A percentile compares a stretch with the other conserved stretches of the same genome.
phyloP scores from a whole-genome alignment of 2,797 vertebrate species.

The Chaunax sp. region DNA sequence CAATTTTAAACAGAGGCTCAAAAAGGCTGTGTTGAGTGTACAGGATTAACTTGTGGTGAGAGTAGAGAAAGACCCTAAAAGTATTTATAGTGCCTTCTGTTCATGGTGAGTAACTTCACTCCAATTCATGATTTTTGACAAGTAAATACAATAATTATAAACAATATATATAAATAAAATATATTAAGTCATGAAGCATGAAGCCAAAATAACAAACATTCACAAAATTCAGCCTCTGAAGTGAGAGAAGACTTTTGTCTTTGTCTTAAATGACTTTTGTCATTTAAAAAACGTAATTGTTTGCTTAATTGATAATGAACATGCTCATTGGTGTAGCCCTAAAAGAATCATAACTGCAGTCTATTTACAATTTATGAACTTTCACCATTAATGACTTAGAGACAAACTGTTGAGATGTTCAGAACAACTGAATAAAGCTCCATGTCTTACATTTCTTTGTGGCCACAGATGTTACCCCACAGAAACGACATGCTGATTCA shows the following conservation, averaged over 20 bases:
- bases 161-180: no score
- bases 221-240: no score
- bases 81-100: no score
- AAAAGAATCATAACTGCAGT: neutral
- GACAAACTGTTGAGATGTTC: slow-evolving; percentile 36
- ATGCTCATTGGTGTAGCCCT: neutral
- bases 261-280: no score
- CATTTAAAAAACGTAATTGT: neutral
- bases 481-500: slow-evolving; percentile 39
- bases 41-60: neutral
- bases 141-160: no score
- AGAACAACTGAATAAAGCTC: slow-evolving; percentile 37
- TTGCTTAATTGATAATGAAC: neutral
- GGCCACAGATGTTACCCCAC: no score
- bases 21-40: neutral
- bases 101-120: neutral
- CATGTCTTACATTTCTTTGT: slow-evolving; percentile 6
- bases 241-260: no score
- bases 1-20: neutral
- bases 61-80: neutral
- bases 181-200: no score
- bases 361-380: slow-evolving; percentile 17
- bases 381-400: slow-evolving; percentile 27
- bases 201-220: no score
- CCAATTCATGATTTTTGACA: neutral